Base-by-base conservation (phyloP, 2,888 invertebrate species). In the Drosophila cracens region DNA sequence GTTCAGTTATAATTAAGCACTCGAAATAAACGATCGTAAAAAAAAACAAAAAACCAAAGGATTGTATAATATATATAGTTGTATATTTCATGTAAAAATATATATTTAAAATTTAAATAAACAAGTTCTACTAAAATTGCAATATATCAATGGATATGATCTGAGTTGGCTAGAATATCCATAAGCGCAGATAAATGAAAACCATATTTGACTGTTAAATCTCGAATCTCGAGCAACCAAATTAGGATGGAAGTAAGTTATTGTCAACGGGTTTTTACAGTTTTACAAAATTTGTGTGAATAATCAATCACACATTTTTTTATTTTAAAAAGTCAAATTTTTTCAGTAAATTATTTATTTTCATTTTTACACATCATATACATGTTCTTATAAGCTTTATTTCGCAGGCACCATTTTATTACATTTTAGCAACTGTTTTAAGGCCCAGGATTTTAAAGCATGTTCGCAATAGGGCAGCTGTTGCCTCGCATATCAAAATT, bases 401-500 rank as follows among this genome's bases (percentile, higher is more conserved):
- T 10, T 21, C 13, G 4, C 5, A 18, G 25, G 10, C 18, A 5
- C n/a, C 11, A 8, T 56, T 40, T 40, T 11, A n/a, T 38, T 68
- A 68, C 27, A 99, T 99, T 93, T 96, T 97, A 40, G 96, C 95
- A 29, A 99, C 97, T 43, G 99, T 97, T 92, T 96, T 96, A 49
- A 99, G 95, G 59, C 99, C 99, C 64, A 99, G 95, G 87, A 99
- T 96, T 84, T 96, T 93, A 92, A 99, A 98, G 91, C 98, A 97
- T 87, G 96, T 95, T 72, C 95, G 96, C 95, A 99, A 96, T 36
- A 99, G 94, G 71, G 95, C 94, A 5, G 99, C 98, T 4, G 99
- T 97, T 10, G 96, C 97, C 95, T 99, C 99, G 90, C 98, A 97
- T 4, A 99, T 94, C 83, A 99, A 95, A 81, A 99, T 95, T 72